Evolutionary conservation across 2,888 invertebrate species (phyloP).

Genomic region (Caenorhabditis afra): DNA sequence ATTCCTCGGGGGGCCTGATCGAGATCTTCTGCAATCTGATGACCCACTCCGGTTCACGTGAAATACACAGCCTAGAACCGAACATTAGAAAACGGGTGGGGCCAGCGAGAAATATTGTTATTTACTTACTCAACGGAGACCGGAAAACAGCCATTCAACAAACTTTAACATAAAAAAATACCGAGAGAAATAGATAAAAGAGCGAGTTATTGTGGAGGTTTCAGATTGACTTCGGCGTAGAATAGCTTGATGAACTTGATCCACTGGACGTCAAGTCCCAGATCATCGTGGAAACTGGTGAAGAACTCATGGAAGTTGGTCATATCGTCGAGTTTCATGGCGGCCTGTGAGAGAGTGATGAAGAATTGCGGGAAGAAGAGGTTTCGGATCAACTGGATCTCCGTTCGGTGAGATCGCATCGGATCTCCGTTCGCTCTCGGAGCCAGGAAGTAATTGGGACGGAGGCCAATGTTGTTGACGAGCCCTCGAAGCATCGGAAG

Average conservation of each 20-base stretch:
- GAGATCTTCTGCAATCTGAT: slow-evolving; percentile 45
- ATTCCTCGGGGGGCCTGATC: slow-evolving; percentile 8
- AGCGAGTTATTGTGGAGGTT: slow-evolving; percentile 6
- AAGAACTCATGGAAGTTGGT: slow-evolving; percentile 39
- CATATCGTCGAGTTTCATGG: slow-evolving; percentile 31
- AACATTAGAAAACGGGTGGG: not conserved
- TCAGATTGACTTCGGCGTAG: slow-evolving; percentile 18
- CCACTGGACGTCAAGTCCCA: slow-evolving; percentile 25
- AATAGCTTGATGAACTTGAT: slow-evolving; percentile 5
- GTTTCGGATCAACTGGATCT: slow-evolving; percentile 42
- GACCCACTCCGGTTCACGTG: slow-evolving; percentile 41
- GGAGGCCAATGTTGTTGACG: slow-evolving; percentile 45
- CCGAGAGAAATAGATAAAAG: not conserved
- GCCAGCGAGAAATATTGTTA: slow-evolving; percentile 29
- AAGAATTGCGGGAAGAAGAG: slow-evolving; percentile 32
- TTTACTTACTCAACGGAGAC: slow-evolving; percentile 15
- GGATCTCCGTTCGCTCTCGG: slow-evolving; percentile 41
- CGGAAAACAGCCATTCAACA: slow-evolving; percentile 17
- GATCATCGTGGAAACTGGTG: slow-evolving; percentile 39
- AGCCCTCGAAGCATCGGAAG: slow-evolving; percentile 45
- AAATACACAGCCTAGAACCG: slow-evolving; percentile 25
- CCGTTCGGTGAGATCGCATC: slow-evolving; percentile 23
- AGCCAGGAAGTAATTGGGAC: slow-evolving; percentile 34
- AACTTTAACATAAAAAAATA: slow-evolving; percentile 13
- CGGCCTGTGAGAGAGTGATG: slow-evolving; percentile 27